Percentiles rank a stretch among this genome's conserved stretches.
These are phyloP conservation scores for Sphaerodactylus townsendi DNA, from an alignment of 2,113 vertebrate genomes.

Conservation along the genomic window DNA sequence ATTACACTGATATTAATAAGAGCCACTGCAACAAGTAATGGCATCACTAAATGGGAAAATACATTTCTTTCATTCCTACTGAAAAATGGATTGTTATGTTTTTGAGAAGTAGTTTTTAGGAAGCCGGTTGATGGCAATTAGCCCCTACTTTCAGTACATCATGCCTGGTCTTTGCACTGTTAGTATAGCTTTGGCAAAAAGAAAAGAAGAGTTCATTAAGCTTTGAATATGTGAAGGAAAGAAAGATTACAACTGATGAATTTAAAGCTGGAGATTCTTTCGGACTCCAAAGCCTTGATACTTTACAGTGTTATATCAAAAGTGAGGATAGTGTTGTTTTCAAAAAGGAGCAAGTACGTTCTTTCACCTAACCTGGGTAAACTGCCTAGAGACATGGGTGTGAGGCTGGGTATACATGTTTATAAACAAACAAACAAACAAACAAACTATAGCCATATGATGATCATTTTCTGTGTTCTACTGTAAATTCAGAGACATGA, in stretches of 20 bases:
- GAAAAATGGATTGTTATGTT: neutral
- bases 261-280: neutral
- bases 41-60: neutral
- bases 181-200: neutral
- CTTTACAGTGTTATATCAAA: neutral
- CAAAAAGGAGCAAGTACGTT: no score
- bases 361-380: no score
- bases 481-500: no score
- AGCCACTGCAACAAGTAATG: neutral
- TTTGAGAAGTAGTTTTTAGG: neutral
- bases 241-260: neutral
- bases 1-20: neutral
- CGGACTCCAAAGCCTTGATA: neutral
- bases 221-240: neutral
- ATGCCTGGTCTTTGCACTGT: neutral
- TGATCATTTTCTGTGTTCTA: no score
- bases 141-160: neutral
- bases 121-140: neutral
- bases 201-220: neutral
- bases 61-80: neutral
- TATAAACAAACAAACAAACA: no score
- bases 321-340: neutral
- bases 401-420: no score
- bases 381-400: no score
- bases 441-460: no score